These are phyloP conservation scores for Pseudochirops cupreus DNA, from an alignment of 2,797 vertebrate species.

Conservation along the genomic window DNA sequence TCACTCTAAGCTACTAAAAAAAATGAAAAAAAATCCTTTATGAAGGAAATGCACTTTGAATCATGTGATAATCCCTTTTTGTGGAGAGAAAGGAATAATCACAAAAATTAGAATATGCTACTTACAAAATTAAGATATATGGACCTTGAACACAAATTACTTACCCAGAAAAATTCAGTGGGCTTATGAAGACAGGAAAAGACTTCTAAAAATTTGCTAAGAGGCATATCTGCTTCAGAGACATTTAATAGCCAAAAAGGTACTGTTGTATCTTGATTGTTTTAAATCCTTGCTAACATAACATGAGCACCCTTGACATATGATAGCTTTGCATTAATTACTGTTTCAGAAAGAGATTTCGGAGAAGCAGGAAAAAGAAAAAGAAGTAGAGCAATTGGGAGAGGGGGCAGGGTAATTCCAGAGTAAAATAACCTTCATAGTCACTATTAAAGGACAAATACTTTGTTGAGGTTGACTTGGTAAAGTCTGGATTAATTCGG, in stretches of 20 bases:
- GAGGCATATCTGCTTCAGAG: background rate
- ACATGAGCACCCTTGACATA: background rate
- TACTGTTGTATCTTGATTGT: background rate
- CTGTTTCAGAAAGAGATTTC: background rate
- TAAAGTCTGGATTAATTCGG: background rate
- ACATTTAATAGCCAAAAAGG: background rate
- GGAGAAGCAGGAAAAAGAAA: background rate
- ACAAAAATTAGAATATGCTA: background rate
- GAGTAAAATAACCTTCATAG: background rate
- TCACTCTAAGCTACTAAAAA: background rate
- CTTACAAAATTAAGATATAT: background rate
- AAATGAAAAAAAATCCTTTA: background rate
- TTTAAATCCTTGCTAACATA: background rate
- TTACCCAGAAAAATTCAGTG: background rate
- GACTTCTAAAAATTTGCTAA: background rate
- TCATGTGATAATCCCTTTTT: background rate
- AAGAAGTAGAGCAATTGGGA: background rate
- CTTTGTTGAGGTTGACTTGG: background rate
- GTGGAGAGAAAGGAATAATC: background rate
- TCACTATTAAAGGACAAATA: background rate
- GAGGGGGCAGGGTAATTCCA: background rate
- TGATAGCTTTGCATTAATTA: background rate
- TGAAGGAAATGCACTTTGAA: background rate
- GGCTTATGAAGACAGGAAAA: background rate
- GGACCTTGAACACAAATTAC: background rate